Evolutionary conservation across 2,888 invertebrate species (phyloP), one percentile per base, ranked within the genome.

Genomic region (Cephus pygmeus): DNA sequence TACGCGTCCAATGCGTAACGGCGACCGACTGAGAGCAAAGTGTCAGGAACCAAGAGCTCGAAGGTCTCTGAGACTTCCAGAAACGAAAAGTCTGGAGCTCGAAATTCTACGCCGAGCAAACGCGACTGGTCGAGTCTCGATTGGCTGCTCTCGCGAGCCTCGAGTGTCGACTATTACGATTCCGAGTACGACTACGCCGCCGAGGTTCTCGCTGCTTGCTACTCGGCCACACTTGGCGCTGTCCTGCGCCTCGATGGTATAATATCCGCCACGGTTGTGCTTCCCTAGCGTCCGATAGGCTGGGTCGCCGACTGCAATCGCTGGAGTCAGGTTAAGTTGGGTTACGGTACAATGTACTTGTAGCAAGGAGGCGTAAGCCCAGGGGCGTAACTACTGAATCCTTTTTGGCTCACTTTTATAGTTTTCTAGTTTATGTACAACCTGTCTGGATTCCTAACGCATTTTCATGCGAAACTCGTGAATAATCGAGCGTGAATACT

Each of bases 1-100:
- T 79, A 76, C 81, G 81, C 84, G 81, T 81, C 82, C 83, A 85
- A 79, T 83, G 83, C 85, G 81, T 83, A 81, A 80, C 81, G 79
- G 84, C 84, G 80, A 85, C 82, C 81, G 82, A 87, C 86, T 86
- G 84, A 86, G 79, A 34, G 75, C 69, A 73, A 78, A 75, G 78
- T 75, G 56, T 56, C 56, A 23, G 56, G 56, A 56, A 56, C 56
- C 56, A 56, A 56, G 69, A 74, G 69, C 71, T 71, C 40, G 75
- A 73, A 79, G 56, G 83, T 76, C 81, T 76, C 81, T 34, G 71
- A 71, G 23, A 79, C 69, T 73, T 77, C 76, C 79, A 80, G 69
- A 15, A 15, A 75, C 77, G 77, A 77, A 78, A 73, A 81, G 34
- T 71, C 68, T 35, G 31, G 73, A 36, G 73, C 77, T 40, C 76